Evolutionary conservation across 2,888 invertebrate genomes (phyloP).

Genomic region (Panorpa germanica): DNA sequence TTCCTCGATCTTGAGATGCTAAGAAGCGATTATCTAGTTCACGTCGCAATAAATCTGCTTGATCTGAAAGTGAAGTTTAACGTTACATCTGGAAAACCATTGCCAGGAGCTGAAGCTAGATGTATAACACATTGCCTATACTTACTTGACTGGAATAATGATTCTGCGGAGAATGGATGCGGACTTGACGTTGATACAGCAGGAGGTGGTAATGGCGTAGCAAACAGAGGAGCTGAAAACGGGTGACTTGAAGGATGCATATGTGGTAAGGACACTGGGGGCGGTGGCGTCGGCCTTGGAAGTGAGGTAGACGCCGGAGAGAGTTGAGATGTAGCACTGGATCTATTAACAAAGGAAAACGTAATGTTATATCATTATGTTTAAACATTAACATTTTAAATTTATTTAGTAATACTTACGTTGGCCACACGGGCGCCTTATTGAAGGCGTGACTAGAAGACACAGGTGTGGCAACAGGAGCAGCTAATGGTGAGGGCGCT

Average conservation of each 20-base stretch:
- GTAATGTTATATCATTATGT: neutral
- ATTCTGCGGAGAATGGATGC: constrained; percentile 75
- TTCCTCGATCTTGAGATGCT: constrained; percentile 26
- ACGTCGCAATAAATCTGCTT: constrained; percentile 69
- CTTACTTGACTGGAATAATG: constrained; percentile 71
- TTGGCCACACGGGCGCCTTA: constrained; percentile 21
- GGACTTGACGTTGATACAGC: constrained; percentile 37
- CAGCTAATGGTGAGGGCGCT: constrained; percentile 12
- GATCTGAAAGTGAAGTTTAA: constrained; percentile 25
- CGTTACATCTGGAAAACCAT: neutral
- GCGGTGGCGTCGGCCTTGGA: constrained; percentile 33
- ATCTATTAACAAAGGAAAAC: constrained; percentile 14
- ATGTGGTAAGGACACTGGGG: constrained; percentile 21
- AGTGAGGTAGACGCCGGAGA: constrained; percentile 28
- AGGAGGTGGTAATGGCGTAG: constrained; percentile 36
- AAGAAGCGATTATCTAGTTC: constrained; percentile 82
- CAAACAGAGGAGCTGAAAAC: constrained; percentile 47
- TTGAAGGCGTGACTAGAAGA: constrained; percentile 38
- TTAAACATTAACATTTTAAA: neutral
- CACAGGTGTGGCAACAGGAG: constrained; percentile 27
- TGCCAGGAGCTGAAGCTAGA: neutral
- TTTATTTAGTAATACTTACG: constrained; percentile 15
- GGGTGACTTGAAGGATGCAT: constrained; percentile 15
- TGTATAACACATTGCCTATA: constrained; percentile 17
- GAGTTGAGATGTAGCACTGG: constrained; percentile 21